Conservation (phyloP, 2,888 invertebrate genomes). For the Malachius bipustulatus region DNA sequence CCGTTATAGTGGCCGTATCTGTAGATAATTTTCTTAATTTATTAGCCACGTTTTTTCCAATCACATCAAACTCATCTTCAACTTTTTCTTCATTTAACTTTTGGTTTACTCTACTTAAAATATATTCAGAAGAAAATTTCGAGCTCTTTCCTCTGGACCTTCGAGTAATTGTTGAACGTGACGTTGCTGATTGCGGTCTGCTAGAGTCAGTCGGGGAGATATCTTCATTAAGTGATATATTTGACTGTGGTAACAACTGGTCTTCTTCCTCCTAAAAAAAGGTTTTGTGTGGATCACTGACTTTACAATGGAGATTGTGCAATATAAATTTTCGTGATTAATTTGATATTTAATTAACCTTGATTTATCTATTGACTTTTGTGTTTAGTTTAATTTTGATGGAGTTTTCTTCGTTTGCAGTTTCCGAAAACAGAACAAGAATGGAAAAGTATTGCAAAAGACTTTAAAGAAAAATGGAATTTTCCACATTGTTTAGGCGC, state of each 20-base stretch:
- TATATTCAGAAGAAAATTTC: conserved; percentile 7
- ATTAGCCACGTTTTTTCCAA: conserved; percentile 7
- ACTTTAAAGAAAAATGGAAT: no score
- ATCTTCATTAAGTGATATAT: conserved; percentile 8
- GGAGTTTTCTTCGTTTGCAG: conserved; percentile 14
- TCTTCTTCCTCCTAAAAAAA: conserved; percentile 7
- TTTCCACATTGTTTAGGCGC: no score
- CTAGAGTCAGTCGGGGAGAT: no score
- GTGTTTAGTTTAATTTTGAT: no score
- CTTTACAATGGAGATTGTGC: no score
- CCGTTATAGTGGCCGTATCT: conserved; percentile 5
- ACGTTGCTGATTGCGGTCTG: conserved; percentile 7
- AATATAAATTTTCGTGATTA: no score
- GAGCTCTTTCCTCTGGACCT: not conserved
- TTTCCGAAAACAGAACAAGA: conserved; percentile 16
- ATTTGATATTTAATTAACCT: no score
- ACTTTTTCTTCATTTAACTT: conserved; percentile 8
- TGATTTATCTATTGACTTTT: no score
- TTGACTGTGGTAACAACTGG: conserved; percentile 9
- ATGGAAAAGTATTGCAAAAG: conserved; percentile 15
- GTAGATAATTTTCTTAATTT: conserved; percentile 4
- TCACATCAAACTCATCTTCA: conserved; percentile 7
- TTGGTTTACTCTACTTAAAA: conserved; percentile 8
- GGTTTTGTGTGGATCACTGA: no score
- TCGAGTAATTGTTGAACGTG: conserved; percentile 3